These are phyloP conservation scores for Acropternis orthonyx DNA, from an alignment of 2,797 vertebrate species.

Conservation along the genomic window DNA sequence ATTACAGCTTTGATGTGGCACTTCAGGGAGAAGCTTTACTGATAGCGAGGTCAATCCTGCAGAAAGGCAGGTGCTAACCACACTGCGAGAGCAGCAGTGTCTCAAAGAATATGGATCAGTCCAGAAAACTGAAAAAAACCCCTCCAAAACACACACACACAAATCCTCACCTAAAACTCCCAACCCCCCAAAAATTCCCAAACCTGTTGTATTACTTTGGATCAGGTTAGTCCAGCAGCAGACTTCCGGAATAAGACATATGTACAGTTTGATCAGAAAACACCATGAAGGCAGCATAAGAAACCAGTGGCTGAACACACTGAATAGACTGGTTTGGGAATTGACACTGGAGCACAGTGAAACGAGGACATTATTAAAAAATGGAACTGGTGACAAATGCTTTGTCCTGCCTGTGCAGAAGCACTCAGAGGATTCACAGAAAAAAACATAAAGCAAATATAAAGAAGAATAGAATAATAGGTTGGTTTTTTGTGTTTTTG, in stretches of 20 bases:
- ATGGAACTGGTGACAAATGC: neutral
- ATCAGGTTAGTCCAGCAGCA: neutral
- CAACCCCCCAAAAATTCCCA: fast-evolving
- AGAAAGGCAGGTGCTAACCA: neutral
- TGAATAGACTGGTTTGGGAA: neutral
- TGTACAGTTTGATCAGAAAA: neutral
- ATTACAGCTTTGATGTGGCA: neutral
- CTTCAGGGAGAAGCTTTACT: neutral
- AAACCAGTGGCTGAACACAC: neutral
- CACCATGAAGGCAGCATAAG: neutral
- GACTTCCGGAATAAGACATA: neutral
- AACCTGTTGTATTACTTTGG: neutral
- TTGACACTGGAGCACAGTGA: neutral
- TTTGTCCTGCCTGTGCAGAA: neutral
- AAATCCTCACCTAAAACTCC: neutral
- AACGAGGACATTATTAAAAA: neutral
- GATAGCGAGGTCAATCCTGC: neutral
- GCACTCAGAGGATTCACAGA: neutral
- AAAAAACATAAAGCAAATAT: neutral
- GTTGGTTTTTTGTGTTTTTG: neutral
- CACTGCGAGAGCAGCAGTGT: neutral
- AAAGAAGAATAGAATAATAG: neutral
- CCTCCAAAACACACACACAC: neutral
- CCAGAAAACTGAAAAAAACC: neutral
- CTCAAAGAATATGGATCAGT: neutral